A percentile compares a stretch with the other conserved stretches of the same genome.
These are phyloP conservation scores for Zoanthus gigantus DNA, from an alignment of 92 coral and sea anemone genomes.

Conservation along the genomic window DNA sequence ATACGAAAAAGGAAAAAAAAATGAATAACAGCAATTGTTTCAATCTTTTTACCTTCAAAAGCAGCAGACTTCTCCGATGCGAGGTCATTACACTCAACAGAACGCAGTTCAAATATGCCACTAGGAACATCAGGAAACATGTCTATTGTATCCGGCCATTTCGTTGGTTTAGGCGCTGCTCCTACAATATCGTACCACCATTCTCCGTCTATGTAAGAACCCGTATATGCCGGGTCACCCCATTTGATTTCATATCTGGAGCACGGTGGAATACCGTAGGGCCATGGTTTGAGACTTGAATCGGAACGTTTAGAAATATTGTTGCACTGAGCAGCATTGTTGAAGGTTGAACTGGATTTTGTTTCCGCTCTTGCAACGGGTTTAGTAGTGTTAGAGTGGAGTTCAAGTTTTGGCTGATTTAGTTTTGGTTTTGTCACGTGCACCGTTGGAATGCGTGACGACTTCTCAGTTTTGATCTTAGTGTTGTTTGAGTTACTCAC, in stretches of 20 bases:
- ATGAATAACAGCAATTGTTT: no score
- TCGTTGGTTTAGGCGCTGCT: conserved; percentile 16
- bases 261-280: conserved; percentile 27
- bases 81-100: background rate
- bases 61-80: background rate
- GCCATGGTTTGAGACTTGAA: background rate
- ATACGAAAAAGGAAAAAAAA: no score
- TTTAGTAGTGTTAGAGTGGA: background rate
- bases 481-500: background rate
- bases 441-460: background rate
- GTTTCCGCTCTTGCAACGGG: conserved; percentile 5
- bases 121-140: conserved; percentile 19
- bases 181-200: conserved; percentile 24
- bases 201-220: conserved; percentile 8
- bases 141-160: conserved; percentile 10
- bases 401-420: conserved; percentile 22
- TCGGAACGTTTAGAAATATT: conserved; percentile 13
- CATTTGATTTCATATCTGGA: conserved; percentile 11
- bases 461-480: background rate
- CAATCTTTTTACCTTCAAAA: conserved; percentile 9
- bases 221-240: conserved; percentile 32
- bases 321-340: background rate
- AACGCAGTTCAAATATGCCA: conserved; percentile 23
- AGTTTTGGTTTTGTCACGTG: background rate
- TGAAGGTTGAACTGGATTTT: conserved; percentile 14